Base-by-base conservation (phyloP, 2,888 invertebrate species). In the Bibio marci region DNA sequence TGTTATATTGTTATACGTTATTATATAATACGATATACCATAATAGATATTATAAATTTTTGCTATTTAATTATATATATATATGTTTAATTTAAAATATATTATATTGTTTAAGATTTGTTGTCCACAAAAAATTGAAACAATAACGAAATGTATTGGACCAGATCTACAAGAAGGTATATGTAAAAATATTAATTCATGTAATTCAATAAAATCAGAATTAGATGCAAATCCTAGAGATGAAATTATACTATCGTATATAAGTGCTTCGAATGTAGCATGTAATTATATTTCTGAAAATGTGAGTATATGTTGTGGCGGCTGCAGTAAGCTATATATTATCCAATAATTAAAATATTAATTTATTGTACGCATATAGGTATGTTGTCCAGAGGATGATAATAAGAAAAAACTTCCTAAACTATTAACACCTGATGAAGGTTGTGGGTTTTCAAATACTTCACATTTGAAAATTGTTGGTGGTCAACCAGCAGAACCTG, bases 401-500 rank as follows among this genome's bases (percentile, higher is more conserved):
- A 19, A 17, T 7, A 22, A 14, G 5, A n/a, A 54, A 0, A 49
- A 65, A 49, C 37, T 63, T 48, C 14, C 45, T 50, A 25, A 54
- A 15, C 41, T 62, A 30, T 52, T 49, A 4, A 53, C 54, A 1
- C 49, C 65, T 49, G 38, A 63, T 48, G 53, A 73, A 0, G 56
- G 70, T 0, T 85, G 85, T 47, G 85, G 85, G 1, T 50, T 59
- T 37, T 72, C 70, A 32, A 68, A 71, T 44, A 62, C 62, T 0
- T 52, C 66, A 0, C 67, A 69, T 48, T 63, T 64, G 25, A 68
- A 76, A 47, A 71, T 86, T 2, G 81, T 87, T 1, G 81, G 80
- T 6, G 87, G 87, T 1, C 57, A 67, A 1, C 66, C 72, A 8
- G 76, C 81, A 5, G 62, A 66, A 37, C 58, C 73, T 43, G 75